Base-by-base conservation (phyloP, 2,888 invertebrate genomes). In the Mesochorus sp. region DNA sequence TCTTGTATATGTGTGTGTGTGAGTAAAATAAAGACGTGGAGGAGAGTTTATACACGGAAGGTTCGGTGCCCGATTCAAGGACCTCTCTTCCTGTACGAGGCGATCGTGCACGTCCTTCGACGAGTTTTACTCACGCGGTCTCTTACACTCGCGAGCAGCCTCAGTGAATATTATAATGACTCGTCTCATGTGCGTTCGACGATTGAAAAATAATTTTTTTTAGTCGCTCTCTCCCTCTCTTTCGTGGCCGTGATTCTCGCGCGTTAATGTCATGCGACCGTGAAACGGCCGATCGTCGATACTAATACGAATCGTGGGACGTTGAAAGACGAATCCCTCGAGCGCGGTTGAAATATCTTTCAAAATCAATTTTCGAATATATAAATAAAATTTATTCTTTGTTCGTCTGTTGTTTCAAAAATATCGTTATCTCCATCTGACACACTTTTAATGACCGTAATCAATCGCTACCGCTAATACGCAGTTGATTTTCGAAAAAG, bases 41-140 rank as follows among this genome's bases (percentile, higher is more conserved):
- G 17, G 10, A 47, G 6, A 47, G 17, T 17, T 31, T 53, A 42
- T 53, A 51, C 53, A 70, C 70, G 74, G 80, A 79, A 83, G 81
- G 86, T 86, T 86, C 86, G 85, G 81, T 85, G 86, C 81, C 85
- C 86, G 83, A 85, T 83, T 84, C 86, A 85, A 86, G 86, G 86
- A 86, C 83, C 83, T 79, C 78, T 80, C 82, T 82, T 83, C 82
- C 82, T 82, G 78, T 78, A 75, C 71, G 39, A 55, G 53, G 24
- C 55, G 47, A 31, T 55, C 31, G 62, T 64, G 59, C 67, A 66
- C 67, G 78, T 80, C 79, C 76, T 76, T 73, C 79, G 75, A 61
- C 74, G 68, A 72, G 79, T 62, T 72, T 66, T 62, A 73, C 76
- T 79, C 76, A 37, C 31, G 62, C 71, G 71, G 51, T 72, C 72